A percentile compares a stretch with the other conserved stretches of the same genome.
Conservation (phyloP, 2,888 invertebrate genomes). For the Sphinx pinastri region DNA sequence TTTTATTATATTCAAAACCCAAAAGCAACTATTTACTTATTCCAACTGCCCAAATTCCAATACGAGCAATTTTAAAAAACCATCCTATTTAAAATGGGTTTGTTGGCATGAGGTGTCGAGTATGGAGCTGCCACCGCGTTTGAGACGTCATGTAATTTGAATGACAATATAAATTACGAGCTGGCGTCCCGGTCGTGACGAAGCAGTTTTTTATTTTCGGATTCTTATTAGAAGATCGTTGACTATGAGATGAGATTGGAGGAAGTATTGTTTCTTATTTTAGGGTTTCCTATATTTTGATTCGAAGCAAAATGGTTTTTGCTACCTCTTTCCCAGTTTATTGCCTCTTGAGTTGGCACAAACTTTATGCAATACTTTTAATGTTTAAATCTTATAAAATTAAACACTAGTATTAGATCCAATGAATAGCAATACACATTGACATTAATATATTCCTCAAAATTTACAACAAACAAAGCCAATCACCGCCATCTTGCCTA, state of each 20-base stretch:
- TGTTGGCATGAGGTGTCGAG: constrained; percentile 68
- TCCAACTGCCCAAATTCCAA: not conserved
- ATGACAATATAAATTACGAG: constrained; percentile 78
- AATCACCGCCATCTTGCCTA: not conserved
- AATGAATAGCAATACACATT: no score
- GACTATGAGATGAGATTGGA: constrained; percentile 40
- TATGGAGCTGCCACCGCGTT: constrained; percentile 75
- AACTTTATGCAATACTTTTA: not conserved
- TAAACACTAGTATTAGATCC: not conserved
- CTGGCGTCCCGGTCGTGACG: constrained; percentile 75
- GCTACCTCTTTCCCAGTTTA: no score
- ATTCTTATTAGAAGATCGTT: constrained; percentile 55
- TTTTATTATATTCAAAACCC: no score
- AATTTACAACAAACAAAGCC: not conserved
- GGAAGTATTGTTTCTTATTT: constrained; percentile 1
- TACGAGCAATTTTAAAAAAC: not conserved
- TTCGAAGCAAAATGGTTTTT: no score
- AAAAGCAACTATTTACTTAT: no score
- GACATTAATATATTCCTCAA: not conserved
- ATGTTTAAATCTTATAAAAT: not conserved
- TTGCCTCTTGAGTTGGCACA: no score
- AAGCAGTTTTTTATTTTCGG: constrained; percentile 59
- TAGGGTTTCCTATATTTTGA: not conserved
- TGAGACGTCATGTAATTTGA: constrained; percentile 66
- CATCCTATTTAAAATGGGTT: constrained; percentile 27